phyloP scores from a whole-genome alignment of 2,888 invertebrate species.

The Thymelicus lineola region DNA sequence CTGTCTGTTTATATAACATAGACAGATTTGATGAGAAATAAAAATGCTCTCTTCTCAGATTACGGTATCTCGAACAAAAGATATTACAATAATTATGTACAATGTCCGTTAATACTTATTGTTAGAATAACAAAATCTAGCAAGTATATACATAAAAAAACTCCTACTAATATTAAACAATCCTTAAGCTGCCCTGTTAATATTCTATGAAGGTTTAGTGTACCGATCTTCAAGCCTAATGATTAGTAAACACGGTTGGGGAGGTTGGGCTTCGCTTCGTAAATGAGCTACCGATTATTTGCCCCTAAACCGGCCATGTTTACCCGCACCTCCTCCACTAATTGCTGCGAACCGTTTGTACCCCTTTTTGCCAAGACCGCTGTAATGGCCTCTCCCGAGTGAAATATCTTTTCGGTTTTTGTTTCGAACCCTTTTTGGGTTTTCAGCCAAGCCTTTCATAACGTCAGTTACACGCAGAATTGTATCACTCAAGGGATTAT shows the following conservation, averaged over 20 bases:
- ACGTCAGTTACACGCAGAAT: conserved; percentile 34
- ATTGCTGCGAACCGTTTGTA: conserved; percentile 67
- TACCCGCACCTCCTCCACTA: conserved; percentile 69
- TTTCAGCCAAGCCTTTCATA: conserved; percentile 39
- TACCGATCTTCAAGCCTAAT: conserved; percentile 67
- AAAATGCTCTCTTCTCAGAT: too few relatives aligned
- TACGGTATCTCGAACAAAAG: too few relatives aligned
- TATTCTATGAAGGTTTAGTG: conserved; percentile 44
- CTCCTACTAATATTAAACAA: conserved; percentile 9
- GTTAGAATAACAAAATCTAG: too few relatives aligned
- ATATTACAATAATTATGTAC: too few relatives aligned
- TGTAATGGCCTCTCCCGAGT: conserved; percentile 70
- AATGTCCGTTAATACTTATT: too few relatives aligned
- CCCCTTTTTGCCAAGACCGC: conserved; percentile 69
- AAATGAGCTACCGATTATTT: conserved; percentile 77
- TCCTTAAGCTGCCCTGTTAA: conserved; percentile 23
- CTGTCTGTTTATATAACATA: too few relatives aligned
- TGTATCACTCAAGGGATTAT: conserved; percentile 22
- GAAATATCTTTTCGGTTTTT: conserved; percentile 69
- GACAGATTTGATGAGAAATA: too few relatives aligned
- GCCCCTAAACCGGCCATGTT: conserved; percentile 63
- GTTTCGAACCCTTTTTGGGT: conserved; percentile 42
- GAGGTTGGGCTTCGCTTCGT: conserved; percentile 54
- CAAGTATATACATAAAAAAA: too few relatives aligned
- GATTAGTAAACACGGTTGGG: conserved; percentile 71